These are phyloP conservation scores for Xestia ashworthii DNA, from an alignment of 2,888 invertebrate genomes.

Conservation along the genomic window DNA sequence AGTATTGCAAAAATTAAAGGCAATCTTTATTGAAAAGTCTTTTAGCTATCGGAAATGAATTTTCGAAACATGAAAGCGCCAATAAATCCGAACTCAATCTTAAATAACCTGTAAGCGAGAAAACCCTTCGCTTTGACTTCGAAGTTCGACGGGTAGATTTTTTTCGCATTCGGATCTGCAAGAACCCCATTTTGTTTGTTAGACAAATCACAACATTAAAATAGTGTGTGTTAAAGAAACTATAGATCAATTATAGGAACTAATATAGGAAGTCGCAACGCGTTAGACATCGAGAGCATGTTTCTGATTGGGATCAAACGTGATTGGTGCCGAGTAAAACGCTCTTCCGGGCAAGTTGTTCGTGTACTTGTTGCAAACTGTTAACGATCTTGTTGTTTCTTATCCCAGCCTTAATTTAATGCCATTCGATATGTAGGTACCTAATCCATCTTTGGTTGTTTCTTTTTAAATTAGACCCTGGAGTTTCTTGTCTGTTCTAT, in stretches of 20 bases:
- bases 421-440: neutral
- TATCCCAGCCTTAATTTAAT: constrained; percentile 27
- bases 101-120: neutral
- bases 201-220: constrained; percentile 6
- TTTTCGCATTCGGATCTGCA: constrained; percentile 8
- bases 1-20: constrained; percentile 9
- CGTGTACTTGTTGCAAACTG: constrained; percentile 26
- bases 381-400: constrained; percentile 27
- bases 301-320: constrained; percentile 43
- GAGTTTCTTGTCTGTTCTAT: neutral
- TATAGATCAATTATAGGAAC: too few species aligned
- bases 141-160: neutral
- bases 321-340: constrained; percentile 32
- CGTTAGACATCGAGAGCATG: constrained; percentile 27
- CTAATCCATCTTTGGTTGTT: constrained; percentile 10
- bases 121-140: constrained; percentile 6
- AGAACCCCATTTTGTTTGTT: constrained; percentile 3
- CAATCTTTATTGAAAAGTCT: neutral
- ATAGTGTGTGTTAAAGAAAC: constrained; percentile 3
- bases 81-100: neutral
- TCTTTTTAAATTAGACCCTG: neutral
- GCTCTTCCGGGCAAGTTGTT: constrained; percentile 42
- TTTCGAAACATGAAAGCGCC: constrained; percentile 1
- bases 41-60: neutral
- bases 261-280: constrained; percentile 18